A percentile compares a stretch with the other conserved stretches of the same genome.
These are phyloP conservation scores for Pseudomyrmex cubaensis DNA, from an alignment of 1,140 invertebrate species.

Conservation along the genomic window DNA sequence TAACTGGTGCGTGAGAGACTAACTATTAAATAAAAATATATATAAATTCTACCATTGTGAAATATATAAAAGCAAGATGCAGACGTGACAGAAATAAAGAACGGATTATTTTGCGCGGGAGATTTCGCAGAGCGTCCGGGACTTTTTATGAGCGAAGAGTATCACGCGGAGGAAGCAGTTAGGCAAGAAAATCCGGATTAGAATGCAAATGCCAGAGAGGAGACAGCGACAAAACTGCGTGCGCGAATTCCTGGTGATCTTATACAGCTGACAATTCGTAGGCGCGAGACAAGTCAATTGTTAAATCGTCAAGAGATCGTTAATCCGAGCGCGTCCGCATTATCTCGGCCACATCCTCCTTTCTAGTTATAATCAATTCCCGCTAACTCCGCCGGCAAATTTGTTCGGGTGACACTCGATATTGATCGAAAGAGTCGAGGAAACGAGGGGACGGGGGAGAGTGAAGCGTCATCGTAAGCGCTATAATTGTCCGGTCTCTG, in stretches of 20 bases:
- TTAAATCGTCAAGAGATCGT: constrained; percentile 74
- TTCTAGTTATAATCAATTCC: constrained; percentile 62
- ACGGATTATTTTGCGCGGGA: background rate
- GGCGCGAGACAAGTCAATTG: constrained; percentile 72
- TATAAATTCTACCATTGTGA: background rate
- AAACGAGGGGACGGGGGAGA: constrained; percentile 2
- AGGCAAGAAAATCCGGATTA: constrained; percentile 12
- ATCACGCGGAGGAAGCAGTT: background rate
- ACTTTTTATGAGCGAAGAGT: constrained; percentile 1
- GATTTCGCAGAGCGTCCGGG: background rate
- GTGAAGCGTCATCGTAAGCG: constrained; percentile 51
- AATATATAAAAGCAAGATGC: background rate
- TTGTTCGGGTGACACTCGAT: constrained; percentile 60
- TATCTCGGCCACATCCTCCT: constrained; percentile 76
- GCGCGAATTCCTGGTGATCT: constrained; percentile 12
- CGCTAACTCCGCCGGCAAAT: constrained; percentile 58
- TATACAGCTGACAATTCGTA: constrained; percentile 55
- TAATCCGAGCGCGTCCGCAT: constrained; percentile 56
- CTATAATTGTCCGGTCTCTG: constrained; percentile 57
- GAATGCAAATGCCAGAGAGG: constrained; percentile 22
- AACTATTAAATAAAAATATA: background rate
- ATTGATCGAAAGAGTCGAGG: constrained; percentile 59
- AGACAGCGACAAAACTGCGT: background rate
- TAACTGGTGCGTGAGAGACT: background rate
- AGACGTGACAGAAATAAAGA: background rate